A percentile compares a stretch with the other conserved stretches of the same genome.
These are phyloP conservation scores for Argynnis bischoffii DNA, from an alignment of 2,888 invertebrate genomes.

Conservation along the genomic window DNA sequence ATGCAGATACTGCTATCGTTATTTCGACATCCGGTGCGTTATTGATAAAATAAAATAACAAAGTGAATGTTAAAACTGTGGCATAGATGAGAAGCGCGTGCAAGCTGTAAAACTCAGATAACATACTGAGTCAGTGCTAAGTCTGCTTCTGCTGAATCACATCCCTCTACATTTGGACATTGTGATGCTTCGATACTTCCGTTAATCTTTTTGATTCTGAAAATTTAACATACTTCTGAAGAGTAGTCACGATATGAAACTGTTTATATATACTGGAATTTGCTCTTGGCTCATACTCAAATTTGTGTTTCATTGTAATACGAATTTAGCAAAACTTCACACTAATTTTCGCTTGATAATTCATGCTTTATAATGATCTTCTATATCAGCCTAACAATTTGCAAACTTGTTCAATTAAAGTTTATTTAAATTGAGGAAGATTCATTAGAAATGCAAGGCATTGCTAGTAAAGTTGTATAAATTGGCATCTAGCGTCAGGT, in stretches of 20 bases:
- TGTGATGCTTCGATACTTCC: constrained; percentile 55
- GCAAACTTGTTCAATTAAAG: constrained; percentile 12
- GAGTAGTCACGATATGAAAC: constrained; percentile 57
- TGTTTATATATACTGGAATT: constrained; percentile 65
- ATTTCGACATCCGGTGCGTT: constrained; percentile 58
- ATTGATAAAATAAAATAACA: constrained; percentile 63
- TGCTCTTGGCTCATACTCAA: constrained; percentile 71
- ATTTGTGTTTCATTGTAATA: constrained; percentile 49
- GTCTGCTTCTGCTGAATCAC: constrained; percentile 68
- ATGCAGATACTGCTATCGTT: constrained; percentile 57
- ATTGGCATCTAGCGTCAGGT: constrained; percentile 27
- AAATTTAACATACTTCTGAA: constrained; percentile 58
- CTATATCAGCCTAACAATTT: not conserved
- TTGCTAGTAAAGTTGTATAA: constrained; percentile 17
- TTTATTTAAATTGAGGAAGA: not conserved
- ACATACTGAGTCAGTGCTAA: constrained; percentile 59
- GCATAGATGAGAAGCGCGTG: constrained; percentile 46
- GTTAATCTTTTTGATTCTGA: constrained; percentile 66
- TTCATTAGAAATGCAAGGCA: constrained; percentile 22
- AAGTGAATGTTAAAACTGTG: constrained; percentile 47
- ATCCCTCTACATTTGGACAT: constrained; percentile 60
- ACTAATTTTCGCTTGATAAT: not conserved
- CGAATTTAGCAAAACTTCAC: not conserved
- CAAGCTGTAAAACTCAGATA: constrained; percentile 68
- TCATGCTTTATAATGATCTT: not conserved